Conservation (phyloP, 1,140 invertebrate genomes). For the Eriosoma lanigerum region DNA sequence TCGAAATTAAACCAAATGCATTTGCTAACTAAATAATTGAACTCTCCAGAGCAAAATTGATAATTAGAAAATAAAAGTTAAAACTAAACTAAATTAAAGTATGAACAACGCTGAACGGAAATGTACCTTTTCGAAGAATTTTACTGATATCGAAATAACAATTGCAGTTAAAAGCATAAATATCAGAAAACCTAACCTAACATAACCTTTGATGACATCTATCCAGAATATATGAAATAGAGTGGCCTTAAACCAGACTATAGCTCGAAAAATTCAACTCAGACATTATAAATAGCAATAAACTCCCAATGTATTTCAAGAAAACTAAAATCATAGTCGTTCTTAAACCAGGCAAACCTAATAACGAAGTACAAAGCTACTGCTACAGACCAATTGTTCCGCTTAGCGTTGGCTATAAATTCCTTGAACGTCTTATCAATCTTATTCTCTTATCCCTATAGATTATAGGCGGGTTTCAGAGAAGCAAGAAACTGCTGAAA, state of each 20-base stretch:
- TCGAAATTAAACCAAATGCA: constrained; percentile 21
- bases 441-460: neutral
- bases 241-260: neutral
- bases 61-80: constrained; percentile 9
- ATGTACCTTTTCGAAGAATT: neutral
- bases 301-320: constrained; percentile 9
- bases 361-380: constrained; percentile 8
- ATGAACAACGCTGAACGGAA: neutral
- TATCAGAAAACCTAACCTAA: neutral
- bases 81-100: neutral
- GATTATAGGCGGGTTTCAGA: constrained; percentile 26
- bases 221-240: neutral
- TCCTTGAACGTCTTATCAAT: neutral
- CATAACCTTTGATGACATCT: neutral
- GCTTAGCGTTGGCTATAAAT: neutral
- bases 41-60: constrained; percentile 6
- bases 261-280: neutral
- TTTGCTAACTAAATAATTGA: neutral
- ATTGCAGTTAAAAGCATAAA: neutral
- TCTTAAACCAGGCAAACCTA: neutral
- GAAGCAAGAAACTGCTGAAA: neutral
- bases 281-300: neutral
- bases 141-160: neutral
- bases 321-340: constrained; percentile 8
- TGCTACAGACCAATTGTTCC: neutral